phyloP scores from a whole-genome alignment of 2,888 invertebrate genomes.

The Hyles lineata region DNA sequence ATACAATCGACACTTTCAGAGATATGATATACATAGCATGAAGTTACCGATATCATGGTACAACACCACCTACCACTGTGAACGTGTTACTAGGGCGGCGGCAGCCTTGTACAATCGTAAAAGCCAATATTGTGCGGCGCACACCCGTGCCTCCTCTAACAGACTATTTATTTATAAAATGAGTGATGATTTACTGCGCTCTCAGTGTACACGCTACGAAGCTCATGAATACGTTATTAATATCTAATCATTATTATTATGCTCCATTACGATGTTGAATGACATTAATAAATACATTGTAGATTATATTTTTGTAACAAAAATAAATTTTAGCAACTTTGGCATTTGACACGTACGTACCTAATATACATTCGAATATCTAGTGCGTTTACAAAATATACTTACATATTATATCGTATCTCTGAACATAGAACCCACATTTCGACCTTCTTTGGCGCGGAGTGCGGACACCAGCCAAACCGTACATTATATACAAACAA shows the following conservation, averaged over 20 bases:
- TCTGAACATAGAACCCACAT: slow-evolving; percentile 67
- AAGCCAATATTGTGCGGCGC: slow-evolving; percentile 16
- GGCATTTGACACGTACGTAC: slow-evolving; percentile 62
- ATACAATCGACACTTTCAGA: slow-evolving; percentile 69
- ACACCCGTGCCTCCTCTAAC: neutral
- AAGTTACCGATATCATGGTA: slow-evolving; percentile 24
- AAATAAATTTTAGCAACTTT: slow-evolving; percentile 73
- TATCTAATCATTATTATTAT: slow-evolving; percentile 49
- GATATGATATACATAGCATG: slow-evolving; percentile 71
- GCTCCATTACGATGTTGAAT: slow-evolving; percentile 50
- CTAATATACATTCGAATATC: slow-evolving; percentile 59
- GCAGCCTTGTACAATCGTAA: slow-evolving; percentile 30
- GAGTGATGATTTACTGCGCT: slow-evolving; percentile 37
- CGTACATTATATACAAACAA: slow-evolving; percentile 70
- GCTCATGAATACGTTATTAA: slow-evolving; percentile 63
- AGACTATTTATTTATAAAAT: slow-evolving; percentile 13
- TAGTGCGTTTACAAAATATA: slow-evolving; percentile 73
- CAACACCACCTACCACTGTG: slow-evolving; percentile 25
- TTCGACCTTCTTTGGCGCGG: slow-evolving; percentile 45
- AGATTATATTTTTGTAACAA: slow-evolving; percentile 61
- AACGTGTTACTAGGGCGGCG: slow-evolving; percentile 34
- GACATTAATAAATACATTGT: slow-evolving; percentile 45
- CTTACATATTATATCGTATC: slow-evolving; percentile 74
- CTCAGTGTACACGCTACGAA: slow-evolving; percentile 60
- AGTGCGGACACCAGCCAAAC: slow-evolving; percentile 33